Percentiles rank a stretch among this genome's conserved stretches.
These are phyloP conservation scores for Leptopilina myrica DNA, from an alignment of 2,888 invertebrate species.

Conservation along the genomic window DNA sequence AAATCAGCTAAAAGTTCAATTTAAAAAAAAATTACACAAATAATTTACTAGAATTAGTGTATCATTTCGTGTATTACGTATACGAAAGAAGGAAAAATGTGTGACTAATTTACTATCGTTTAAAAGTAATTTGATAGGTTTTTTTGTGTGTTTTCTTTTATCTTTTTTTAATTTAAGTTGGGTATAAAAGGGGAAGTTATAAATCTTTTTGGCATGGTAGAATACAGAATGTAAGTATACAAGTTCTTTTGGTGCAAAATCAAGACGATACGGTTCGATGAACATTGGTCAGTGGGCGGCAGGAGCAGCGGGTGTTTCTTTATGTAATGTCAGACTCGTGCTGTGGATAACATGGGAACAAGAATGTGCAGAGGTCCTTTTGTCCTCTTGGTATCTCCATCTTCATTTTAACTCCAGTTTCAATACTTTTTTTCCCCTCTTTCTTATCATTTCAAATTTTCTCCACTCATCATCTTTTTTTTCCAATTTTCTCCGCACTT, in stretches of 20 bases:
- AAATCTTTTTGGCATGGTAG: not conserved
- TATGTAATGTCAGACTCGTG: constrained; percentile 62
- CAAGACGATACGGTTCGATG: constrained; percentile 57
- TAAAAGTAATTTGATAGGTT: too few relatives aligned
- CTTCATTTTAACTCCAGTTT: constrained; percentile 33
- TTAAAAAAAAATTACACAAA: too few relatives aligned
- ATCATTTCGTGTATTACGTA: too few relatives aligned
- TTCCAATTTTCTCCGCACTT: too few relatives aligned
- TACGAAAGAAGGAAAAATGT: too few relatives aligned
- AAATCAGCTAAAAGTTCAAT: too few relatives aligned
- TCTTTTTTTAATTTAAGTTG: too few relatives aligned
- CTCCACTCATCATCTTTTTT: too few relatives aligned
- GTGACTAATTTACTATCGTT: too few relatives aligned
- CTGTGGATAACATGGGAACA: constrained; percentile 61
- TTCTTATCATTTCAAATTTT: not conserved
- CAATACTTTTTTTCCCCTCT: constrained; percentile 16
- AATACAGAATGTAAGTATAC: not conserved
- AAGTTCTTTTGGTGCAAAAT: constrained; percentile 1
- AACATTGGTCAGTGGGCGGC: constrained; percentile 63
- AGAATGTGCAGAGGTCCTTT: constrained; percentile 58
- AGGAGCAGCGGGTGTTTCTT: constrained; percentile 57
- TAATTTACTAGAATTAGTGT: too few relatives aligned
- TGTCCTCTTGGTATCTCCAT: constrained; percentile 52
- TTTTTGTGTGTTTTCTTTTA: too few relatives aligned
- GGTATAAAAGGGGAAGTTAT: too few relatives aligned